phyloP scores from a whole-genome alignment of 2,888 invertebrate genomes.

The Boloria euphrosyne region DNA sequence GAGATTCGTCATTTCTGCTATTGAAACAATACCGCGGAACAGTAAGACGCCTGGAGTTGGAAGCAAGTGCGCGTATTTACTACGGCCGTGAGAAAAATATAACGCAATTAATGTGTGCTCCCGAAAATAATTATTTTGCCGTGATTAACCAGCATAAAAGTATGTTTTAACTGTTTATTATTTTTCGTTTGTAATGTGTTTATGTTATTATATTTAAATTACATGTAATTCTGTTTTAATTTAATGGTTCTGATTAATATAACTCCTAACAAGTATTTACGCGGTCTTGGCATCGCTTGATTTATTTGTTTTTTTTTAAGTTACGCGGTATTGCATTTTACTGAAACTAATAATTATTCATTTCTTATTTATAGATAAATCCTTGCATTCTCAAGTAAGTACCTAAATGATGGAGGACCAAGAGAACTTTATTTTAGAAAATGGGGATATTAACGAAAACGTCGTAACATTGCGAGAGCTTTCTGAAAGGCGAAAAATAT shows the following conservation, averaged over 20 bases:
- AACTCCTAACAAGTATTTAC: constrained; percentile 9
- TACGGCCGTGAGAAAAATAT: constrained; percentile 2
- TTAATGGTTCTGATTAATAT: constrained; percentile 5
- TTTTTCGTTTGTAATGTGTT: constrained; percentile 18
- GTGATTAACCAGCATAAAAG: constrained; percentile 19
- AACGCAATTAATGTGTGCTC: constrained; percentile 13
- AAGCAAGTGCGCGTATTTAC: constrained; percentile 30
- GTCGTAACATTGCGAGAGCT: too few species aligned
- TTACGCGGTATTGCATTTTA: constrained; percentile 15
- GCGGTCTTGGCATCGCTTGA: constrained; percentile 14
- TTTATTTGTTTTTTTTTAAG: constrained; percentile 5
- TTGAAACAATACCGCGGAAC: constrained; percentile 31
- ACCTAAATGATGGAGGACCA: too few species aligned
- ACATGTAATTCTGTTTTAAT: constrained; percentile 14
- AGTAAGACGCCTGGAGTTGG: constrained; percentile 27
- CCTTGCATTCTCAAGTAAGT: too few species aligned
- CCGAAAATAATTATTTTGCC: constrained; percentile 23
- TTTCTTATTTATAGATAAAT: constrained; percentile 14
- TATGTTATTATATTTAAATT: constrained; percentile 15
- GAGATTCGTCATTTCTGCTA: constrained; percentile 19
- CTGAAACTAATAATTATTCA: constrained; percentile 3
- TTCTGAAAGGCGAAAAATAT: too few species aligned
- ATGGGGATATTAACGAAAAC: too few species aligned
- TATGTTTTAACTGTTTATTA: constrained; percentile 14
- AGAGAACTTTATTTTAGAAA: too few species aligned